Base-by-base conservation (phyloP, 2,797 vertebrate genomes). In the Rhynchonycteris naso region DNA sequence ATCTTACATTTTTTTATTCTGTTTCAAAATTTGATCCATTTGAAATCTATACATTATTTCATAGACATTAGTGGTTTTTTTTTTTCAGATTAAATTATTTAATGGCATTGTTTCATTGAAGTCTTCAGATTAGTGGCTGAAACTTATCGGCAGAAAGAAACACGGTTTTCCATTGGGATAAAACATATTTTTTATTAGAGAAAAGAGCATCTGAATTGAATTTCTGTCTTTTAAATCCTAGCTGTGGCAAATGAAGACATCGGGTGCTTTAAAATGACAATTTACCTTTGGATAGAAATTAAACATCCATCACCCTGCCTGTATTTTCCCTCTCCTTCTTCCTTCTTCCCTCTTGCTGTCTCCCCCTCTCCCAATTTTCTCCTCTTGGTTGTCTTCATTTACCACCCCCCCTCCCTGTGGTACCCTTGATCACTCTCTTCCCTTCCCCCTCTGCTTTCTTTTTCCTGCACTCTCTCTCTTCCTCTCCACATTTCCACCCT, bases 41-140 rank as follows among this genome's bases (percentile, higher is more conserved):
- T 97, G 93, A 98, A 98, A 98, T 98, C 97, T 92, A 98, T 98
- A 97, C 97, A 97, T 98, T 98, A 98, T 98, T 98, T 98, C 97
- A 96, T 96, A 97, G 86, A 94, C 96, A 98, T 97, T 90, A 96
- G 94, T 97, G 95, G 84, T 96, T 97, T 96, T 97, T 97, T 96
- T 97, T 81, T 97, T 86, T 90, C 80, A 97, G 96, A 97, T 96
- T 98, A 98, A 98, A 98, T 98, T 98, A 98, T 98, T 98, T 98
- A 98, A 97, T 96, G 93, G 80, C 91, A 97, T 98, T 98, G 97
- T 98, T 98, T 98, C 98, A 98, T 97, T 97, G 97, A 98, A 98
- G 97, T 86, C 83, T 98, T 98, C 97, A 97, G 98, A 98, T 98
- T 98, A 98, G 96, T 95, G 96, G 94, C 96, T 97, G 98, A 98